Conservation (phyloP, 1,140 invertebrate genomes). For the Oryctes rhinoceros region DNA sequence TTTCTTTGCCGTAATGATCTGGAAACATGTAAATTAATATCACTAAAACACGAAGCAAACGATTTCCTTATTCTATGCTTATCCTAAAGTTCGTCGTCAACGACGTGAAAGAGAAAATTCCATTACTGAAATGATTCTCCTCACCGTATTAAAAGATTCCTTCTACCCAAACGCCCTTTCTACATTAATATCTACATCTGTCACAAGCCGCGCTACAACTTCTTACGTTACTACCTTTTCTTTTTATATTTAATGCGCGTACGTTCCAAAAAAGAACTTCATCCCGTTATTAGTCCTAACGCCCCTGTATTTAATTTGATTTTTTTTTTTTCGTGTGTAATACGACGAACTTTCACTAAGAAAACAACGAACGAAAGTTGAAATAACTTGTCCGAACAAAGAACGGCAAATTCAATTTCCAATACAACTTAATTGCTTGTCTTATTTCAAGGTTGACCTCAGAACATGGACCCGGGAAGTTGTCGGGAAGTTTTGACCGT, state of each 20-base stretch:
- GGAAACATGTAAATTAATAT: no score
- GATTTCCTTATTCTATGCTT: no score
- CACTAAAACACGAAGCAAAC: no score
- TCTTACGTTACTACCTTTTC: not conserved
- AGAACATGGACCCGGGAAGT: conserved; percentile 1
- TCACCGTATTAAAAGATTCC: no score
- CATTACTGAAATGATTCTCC: no score
- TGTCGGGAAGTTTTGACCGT: conserved; percentile 22
- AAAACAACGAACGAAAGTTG: conserved; percentile 4
- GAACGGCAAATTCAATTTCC: conserved; percentile 36
- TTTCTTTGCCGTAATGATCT: no score
- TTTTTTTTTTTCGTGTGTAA: conserved; percentile 13
- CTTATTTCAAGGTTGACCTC: conserved; percentile 32
- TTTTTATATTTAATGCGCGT: not conserved
- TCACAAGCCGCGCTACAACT: no score
- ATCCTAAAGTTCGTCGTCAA: no score
- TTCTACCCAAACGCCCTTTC: no score
- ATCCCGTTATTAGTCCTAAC: not conserved
- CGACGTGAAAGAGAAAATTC: no score
- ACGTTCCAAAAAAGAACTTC: not conserved
- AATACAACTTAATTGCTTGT: conserved; percentile 31
- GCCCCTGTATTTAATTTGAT: conserved; percentile 10
- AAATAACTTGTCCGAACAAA: conserved; percentile 25
- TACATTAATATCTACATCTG: no score
- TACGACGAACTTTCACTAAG: not conserved